These are phyloP conservation scores for Amyelois transitella DNA, from an alignment of 1,140 invertebrate genomes.

Conservation along the genomic window DNA sequence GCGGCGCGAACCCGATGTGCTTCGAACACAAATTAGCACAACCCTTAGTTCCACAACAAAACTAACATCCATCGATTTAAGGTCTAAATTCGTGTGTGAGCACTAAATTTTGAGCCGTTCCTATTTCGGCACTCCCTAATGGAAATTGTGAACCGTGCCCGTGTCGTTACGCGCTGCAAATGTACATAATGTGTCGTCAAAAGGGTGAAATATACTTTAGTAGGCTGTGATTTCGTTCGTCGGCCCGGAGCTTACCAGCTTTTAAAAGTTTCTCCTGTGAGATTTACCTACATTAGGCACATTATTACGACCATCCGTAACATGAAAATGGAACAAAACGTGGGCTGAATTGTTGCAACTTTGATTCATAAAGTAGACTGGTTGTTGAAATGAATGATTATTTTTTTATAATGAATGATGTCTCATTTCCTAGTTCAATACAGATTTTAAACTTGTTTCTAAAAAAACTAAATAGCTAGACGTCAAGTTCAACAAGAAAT, in stretches of 20 bases:
- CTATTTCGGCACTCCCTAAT: conserved; percentile 43
- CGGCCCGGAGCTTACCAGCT: conserved; percentile 46
- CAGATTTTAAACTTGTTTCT: too few species aligned
- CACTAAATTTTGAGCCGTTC: conserved; percentile 38
- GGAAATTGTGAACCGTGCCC: conserved; percentile 70
- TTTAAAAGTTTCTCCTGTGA: conserved; percentile 48
- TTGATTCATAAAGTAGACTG: too few species aligned
- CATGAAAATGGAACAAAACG: not conserved
- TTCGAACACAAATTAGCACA: conserved; percentile 30
- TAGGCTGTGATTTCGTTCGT: conserved; percentile 59
- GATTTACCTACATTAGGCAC: conserved; percentile 15
- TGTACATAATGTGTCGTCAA: conserved; percentile 72
- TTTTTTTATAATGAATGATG: too few species aligned
- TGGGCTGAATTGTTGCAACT: not conserved
- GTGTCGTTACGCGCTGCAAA: conserved; percentile 68
- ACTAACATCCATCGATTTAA: conserved; percentile 19
- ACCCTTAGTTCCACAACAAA: conserved; percentile 14
- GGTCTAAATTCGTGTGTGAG: conserved; percentile 26
- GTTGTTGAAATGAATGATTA: too few species aligned
- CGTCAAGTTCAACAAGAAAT: too few species aligned
- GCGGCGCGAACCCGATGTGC: conserved; percentile 24
- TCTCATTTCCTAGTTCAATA: too few species aligned
- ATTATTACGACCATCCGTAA: not conserved
- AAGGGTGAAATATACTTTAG: conserved; percentile 71
- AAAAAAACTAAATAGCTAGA: too few species aligned